Base-by-base conservation (phyloP, 2,888 invertebrate genomes). In the Heliconius charithonia region DNA sequence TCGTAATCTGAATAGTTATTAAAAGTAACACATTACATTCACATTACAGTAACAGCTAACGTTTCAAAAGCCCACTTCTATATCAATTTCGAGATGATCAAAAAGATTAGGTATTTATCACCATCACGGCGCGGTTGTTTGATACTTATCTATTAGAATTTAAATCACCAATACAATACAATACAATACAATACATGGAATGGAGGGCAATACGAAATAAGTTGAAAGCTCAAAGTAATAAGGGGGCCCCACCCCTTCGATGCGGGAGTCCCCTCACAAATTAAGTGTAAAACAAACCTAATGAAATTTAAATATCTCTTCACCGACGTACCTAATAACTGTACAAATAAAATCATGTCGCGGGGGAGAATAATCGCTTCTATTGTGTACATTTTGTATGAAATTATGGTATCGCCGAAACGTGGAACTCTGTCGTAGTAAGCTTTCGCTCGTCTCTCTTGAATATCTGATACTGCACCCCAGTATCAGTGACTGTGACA, bases 281-380 rank as follows among this genome's bases (percentile, higher is more conserved):
- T 95, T 94, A 95, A 95, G 94, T 95, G 95, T 94, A 95, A 95
- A 95, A 95, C 94, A 95, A 95, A 94, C 94, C 95, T 93, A 95
- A 95, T 94, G 94, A 93, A 94, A 95, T 95, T 94, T 94, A 94
- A 94, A 95, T 94, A 94, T 94, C 93, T 94, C 92, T 90, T 91
- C 90, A 90, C 88, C 92, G 90, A 90, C 91, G 91, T 91, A 51
- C 51, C 51, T 22, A 93, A 94, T 95, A 94, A 93, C 93, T 92
- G 92, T 90, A 93, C 94, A 93, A 94, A 95, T 94, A 94, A 93
- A 95, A 93, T 94, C 93, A 93, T 93, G 91, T 91, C 90, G 91
- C 91, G 88, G 88, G 93, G 93, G 94, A 91, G 92, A 91, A 88
- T 90, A 94, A 94, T 93, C 92, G 93, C 89, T 90, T 91, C 91